Conservation (phyloP, 1,140 invertebrate species). For the Metaphire vulgaris region DNA sequence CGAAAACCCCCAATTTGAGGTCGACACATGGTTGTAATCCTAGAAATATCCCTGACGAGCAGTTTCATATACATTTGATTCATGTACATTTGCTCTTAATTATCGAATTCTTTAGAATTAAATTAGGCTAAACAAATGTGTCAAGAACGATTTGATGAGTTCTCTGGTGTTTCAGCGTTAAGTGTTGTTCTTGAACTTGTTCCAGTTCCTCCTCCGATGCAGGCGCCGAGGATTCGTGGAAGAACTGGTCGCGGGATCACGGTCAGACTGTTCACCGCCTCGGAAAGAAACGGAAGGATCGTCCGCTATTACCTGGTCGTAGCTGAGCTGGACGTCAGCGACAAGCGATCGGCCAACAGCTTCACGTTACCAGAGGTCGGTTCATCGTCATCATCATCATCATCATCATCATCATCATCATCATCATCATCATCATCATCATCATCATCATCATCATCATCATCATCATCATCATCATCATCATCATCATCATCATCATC, state of each 20-base stretch:
- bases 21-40: no score
- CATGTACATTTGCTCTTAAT: no score
- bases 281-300: neutral
- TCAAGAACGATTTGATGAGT: no score
- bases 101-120: no score
- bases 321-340: neutral
- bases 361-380: neutral
- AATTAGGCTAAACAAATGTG: no score
- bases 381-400: conserved; percentile 8
- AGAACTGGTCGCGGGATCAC: neutral
- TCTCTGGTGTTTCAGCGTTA: no score
- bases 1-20: no score
- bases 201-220: neutral
- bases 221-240: neutral
- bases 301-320: neutral
- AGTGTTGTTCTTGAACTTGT: no score
- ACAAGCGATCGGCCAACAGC: neutral
- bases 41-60: no score
- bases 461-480: conserved; percentile 8
- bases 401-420: conserved; percentile 16
- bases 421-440: conserved; percentile 9
- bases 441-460: conserved; percentile 7
- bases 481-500: conserved; percentile 3
- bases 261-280: neutral
- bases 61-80: no score